phyloP scores from a whole-genome alignment of 1,140 invertebrate genomes.

The Popillia japonica region DNA sequence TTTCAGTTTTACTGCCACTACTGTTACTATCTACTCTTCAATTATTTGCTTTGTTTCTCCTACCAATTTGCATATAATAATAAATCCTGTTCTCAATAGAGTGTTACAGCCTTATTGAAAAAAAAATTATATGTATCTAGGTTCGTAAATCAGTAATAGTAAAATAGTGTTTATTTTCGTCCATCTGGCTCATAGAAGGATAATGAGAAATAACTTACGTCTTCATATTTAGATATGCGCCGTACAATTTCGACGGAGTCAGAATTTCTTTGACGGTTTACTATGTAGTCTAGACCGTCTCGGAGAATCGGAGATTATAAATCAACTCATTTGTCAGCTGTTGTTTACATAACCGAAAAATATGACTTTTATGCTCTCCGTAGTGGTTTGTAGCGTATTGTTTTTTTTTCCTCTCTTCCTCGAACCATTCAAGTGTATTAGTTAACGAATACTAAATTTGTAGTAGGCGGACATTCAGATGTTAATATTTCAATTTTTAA shows the following conservation, averaged over 20 bases:
- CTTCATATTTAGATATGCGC: neutral
- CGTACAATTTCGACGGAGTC: neutral
- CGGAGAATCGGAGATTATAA: neutral
- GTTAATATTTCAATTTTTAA: neutral
- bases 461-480: neutral
- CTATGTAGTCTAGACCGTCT: neutral
- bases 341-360: conserved; percentile 26
- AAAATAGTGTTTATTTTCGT: too few relatives aligned
- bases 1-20: too few relatives aligned
- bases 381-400: conserved; percentile 13
- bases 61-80: neutral
- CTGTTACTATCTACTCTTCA: too few relatives aligned
- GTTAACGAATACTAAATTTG: neutral
- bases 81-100: neutral
- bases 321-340: conserved; percentile 29
- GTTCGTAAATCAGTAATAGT: too few relatives aligned
- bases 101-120: too few relatives aligned
- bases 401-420: conserved; percentile 1
- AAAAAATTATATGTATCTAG: too few relatives aligned
- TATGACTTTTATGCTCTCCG: conserved; percentile 10
- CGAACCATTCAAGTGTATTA: neutral
- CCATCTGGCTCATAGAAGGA: too few relatives aligned
- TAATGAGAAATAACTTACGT: neutral
- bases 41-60: too few relatives aligned
- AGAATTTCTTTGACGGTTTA: conserved; percentile 10